These are phyloP conservation scores for Fregetta grallaria DNA, from an alignment of 2,113 vertebrate genomes.

Conservation along the genomic window DNA sequence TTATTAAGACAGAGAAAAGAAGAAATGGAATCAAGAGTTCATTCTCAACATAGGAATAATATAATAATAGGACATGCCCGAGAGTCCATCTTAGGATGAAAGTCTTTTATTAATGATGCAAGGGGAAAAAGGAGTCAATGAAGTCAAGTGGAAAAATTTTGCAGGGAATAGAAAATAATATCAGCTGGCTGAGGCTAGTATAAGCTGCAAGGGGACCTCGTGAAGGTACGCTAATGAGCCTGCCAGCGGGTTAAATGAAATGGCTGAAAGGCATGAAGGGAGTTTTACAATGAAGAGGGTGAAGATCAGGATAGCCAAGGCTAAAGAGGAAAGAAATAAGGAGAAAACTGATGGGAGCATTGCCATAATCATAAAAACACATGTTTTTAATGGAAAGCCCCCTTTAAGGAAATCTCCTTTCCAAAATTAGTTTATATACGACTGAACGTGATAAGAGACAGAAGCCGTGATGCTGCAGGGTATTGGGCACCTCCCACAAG, in stretches of 20 bases:
- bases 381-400: background rate
- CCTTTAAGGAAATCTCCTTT: background rate
- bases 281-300: background rate
- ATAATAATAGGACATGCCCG: background rate
- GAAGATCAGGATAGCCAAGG: background rate
- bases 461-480: background rate
- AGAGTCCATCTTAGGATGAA: background rate
- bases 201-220: background rate
- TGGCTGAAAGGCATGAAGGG: background rate
- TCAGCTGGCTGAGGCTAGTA: background rate
- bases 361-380: background rate
- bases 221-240: background rate
- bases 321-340: background rate
- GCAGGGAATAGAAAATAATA: background rate
- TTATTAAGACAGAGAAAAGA: background rate
- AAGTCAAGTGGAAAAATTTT: background rate
- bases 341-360: background rate
- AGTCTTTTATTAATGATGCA: background rate
- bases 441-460: background rate
- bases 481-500: fast-evolving
- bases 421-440: background rate
- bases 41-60: background rate
- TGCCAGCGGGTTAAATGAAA: background rate
- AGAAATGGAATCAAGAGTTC: background rate
- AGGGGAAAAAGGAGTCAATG: background rate